Evolutionary conservation across 2,888 invertebrate genomes (phyloP), one percentile per base, ranked within the genome.

Genomic region (Stenolophus ochropezus): DNA sequence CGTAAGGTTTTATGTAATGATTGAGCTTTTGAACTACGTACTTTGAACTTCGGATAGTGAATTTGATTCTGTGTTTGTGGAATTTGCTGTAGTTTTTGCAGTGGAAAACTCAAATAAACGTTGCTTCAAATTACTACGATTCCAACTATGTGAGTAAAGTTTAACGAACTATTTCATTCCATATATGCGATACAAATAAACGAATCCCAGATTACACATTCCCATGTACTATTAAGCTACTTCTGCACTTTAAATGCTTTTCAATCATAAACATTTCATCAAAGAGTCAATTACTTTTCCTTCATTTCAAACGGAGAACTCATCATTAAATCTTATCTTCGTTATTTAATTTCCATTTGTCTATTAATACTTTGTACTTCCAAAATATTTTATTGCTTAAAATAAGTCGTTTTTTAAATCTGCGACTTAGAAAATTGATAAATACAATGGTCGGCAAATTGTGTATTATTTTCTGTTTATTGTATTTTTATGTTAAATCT

Each of bases 41-140:
- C 65, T 69, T 69, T 69, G 65, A 69, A 69, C 33, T 69, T 69
- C 18, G 65, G 27, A 69, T 69, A 33, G 65, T 69, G 65, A 69
- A 69, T 69, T 69, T 69, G 65, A 69, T 69, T 69, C 65, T 33
- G 33, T 69, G 65, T 69, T 69, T 69, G 65, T 18, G 65, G 65
- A 69, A 69, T 69, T 33, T 69, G 20, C 33, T 27, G 65, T 33
- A 69, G 33, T 69, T 69, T 69, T 69, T 69, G 65, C 33, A 14
- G 14, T 16, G 25, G 65, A 5, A 58, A 65, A 65, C 33, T 16
- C 65, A 69, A 69, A 69, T 69, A 69, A 69, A 65, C 20, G 56
- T 56, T 20, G 56, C 20, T 11, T 20, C 21, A 21, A 56, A 61
- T 61, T 61, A 61, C 20, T 56, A 56, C 56, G 21, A 56, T 61